Percentiles rank a stretch among this genome's conserved stretches.
phyloP scores from a whole-genome alignment of 2,797 vertebrate species.

The Etheostoma nigrum region DNA sequence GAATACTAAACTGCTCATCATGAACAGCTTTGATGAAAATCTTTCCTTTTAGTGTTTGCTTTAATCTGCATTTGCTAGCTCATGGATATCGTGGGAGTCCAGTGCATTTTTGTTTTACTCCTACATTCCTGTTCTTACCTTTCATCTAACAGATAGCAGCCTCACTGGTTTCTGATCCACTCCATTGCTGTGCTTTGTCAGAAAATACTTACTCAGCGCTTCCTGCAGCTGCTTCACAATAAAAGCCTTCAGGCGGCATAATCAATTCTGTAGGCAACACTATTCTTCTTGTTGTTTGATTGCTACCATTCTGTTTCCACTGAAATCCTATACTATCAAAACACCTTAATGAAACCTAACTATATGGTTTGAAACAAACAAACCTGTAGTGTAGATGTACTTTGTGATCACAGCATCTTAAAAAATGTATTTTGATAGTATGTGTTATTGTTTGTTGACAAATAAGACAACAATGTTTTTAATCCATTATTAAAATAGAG shows the following conservation, averaged over 20 bases:
- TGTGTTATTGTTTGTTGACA: conserved; percentile 1
- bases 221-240: conserved; percentile 59
- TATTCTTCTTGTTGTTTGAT: conserved; percentile 11
- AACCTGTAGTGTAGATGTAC: not conserved
- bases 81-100: conserved; percentile 17
- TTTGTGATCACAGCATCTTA: not conserved
- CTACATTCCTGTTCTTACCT: conserved; percentile 17
- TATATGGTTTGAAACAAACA: conserved; percentile 4
- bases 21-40: conserved; percentile 34
- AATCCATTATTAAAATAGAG: not conserved
- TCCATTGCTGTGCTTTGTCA: conserved; percentile 33
- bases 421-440: not conserved
- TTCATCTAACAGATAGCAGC: conserved; percentile 42
- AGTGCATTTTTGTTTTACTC: conserved; percentile 37
- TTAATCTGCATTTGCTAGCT: conserved; percentile 52
- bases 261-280: conserved; percentile 11
- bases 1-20: conserved; percentile 55
- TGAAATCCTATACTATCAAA: not conserved
- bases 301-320: not conserved
- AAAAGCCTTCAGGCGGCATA: conserved; percentile 39
- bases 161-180: conserved; percentile 33
- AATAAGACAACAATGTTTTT: not conserved
- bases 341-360: not conserved
- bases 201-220: conserved; percentile 33
- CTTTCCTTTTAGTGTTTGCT: conserved; percentile 49